Conservation (phyloP, 2,888 invertebrate genomes). For the Notodromas monacha region DNA sequence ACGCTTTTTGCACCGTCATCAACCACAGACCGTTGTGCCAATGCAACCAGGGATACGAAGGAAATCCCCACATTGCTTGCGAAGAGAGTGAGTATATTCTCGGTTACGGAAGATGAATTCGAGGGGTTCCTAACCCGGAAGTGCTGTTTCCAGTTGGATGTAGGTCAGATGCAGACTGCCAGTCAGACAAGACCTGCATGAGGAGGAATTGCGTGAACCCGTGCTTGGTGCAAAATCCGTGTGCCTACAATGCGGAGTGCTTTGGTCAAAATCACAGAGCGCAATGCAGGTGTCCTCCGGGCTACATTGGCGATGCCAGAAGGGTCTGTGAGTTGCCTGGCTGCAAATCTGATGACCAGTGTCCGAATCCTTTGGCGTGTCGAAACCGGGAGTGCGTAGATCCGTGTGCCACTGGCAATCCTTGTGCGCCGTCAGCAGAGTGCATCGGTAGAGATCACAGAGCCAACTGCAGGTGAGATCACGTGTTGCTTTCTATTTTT, state of each 20-base stretch:
- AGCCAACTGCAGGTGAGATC: too few species aligned
- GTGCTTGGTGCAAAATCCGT: constrained; percentile 27
- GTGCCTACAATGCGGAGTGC: constrained; percentile 14
- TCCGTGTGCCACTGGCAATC: constrained; percentile 30
- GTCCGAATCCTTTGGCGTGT: constrained; percentile 28
- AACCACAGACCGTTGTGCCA: constrained; percentile 11
- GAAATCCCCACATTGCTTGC: constrained; percentile 50
- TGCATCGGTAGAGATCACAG: constrained; percentile 9
- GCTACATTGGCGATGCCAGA: constrained; percentile 11
- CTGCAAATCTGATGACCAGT: constrained; percentile 20
- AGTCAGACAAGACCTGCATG: constrained; percentile 28
- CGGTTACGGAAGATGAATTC: too few species aligned
- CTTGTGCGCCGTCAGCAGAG: constrained; percentile 21
- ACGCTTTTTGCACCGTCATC: constrained; percentile 19
- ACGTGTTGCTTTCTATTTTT: too few species aligned
- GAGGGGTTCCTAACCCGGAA: too few species aligned
- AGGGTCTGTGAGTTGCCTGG: background rate
- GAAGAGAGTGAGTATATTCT: constrained; percentile 47
- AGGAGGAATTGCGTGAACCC: constrained; percentile 49
- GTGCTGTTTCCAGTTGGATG: constrained; percentile 27
- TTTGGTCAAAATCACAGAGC: constrained; percentile 13
- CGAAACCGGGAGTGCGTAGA: constrained; percentile 39
- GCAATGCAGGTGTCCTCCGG: constrained; percentile 14
- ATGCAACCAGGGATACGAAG: constrained; percentile 33
- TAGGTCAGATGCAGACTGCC: constrained; percentile 10